Evolutionary conservation across 2,797 vertebrate genomes (phyloP), one percentile per base, ranked within the genome.

Genomic region (Synaphobranchus kaupii): DNA sequence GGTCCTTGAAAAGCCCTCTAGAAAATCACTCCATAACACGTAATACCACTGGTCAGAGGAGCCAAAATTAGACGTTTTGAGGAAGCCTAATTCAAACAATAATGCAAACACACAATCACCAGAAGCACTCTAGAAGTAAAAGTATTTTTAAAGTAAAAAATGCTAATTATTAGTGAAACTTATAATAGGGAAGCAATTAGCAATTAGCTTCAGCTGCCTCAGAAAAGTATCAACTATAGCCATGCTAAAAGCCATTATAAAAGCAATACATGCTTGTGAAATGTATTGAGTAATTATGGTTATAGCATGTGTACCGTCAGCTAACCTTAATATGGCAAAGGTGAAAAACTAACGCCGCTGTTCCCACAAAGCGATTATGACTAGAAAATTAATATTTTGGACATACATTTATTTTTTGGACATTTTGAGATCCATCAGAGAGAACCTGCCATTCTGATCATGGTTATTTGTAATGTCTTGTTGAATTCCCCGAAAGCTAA

Each of bases 1-100:
- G 91, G 90, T 92, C 89, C 87, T 92, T 92, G 85, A 92, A 90
- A 91, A 92, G 85, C 84, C 92, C 90, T 92, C 91, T 90, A 87
- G 90, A 92, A 91, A 92, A 90, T 88, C 47, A 87, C 89, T 89
- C 83, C 85, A 85, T 86, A 89, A 86, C 78, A 90, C 90, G 87
- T 85, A 52, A 73, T 91, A 88, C 88, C 87, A 89, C 71, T 87
- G 85, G 85, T 78, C 68, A 89, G 86, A 87, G 85, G 89, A 93
- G 84, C 90, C 85, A 89, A 86, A 91, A 89, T 66, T 34, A 54
- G 87, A 87, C 54, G 71, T 78, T 78, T 83, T 83, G 81, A 73
- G 87, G 17, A 88, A 90, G 83, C 22, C 22, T 47, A 85, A 48
- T 85, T 85, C 25, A 3, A 66, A 47, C 58, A 50, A 71, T 71